A percentile compares a stretch with the other conserved stretches of the same genome.
These are phyloP conservation scores for Protaetia brevitarsis DNA, from an alignment of 1,140 invertebrate genomes.

Conservation along the genomic window DNA sequence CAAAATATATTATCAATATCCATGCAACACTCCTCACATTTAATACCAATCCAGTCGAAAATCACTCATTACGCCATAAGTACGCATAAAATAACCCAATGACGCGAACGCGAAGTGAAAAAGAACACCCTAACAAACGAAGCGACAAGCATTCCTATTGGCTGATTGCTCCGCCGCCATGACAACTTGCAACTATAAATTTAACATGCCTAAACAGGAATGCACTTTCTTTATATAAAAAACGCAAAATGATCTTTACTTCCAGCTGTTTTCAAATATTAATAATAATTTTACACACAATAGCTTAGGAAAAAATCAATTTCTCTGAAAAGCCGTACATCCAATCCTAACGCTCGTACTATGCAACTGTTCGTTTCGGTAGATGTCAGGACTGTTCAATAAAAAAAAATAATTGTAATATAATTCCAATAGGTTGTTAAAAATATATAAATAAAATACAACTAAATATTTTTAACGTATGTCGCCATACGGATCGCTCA, in stretches of 20 bases:
- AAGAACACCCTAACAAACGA: conserved; percentile 52
- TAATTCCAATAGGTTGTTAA: not conserved
- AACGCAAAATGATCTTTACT: not conserved
- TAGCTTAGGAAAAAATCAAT: conserved; percentile 31
- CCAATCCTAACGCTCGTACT: conserved; percentile 33
- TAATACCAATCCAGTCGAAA: conserved; percentile 24
- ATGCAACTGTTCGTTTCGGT: conserved; percentile 7
- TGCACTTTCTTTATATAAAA: conserved; percentile 7
- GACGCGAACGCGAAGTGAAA: conserved; percentile 57
- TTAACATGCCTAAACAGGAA: conserved; percentile 22
- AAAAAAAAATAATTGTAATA: not conserved
- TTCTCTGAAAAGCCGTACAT: conserved; percentile 28
- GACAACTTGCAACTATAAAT: conserved; percentile 52
- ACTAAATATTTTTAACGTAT: not conserved
- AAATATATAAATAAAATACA: not conserved
- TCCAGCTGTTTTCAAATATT: not conserved
- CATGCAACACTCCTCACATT: conserved; percentile 22
- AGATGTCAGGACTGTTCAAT: conserved; percentile 33
- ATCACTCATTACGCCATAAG: conserved; percentile 33
- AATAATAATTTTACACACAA: conserved; percentile 29
- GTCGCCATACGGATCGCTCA: not conserved
- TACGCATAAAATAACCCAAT: conserved; percentile 57
- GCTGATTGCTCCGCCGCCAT: conserved; percentile 59
- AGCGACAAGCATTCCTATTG: conserved; percentile 59
- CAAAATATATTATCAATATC: conserved; percentile 23